Evolutionary conservation across 1,140 invertebrate genomes (phyloP).

Genomic region (Lasioglossum baleicum): DNA sequence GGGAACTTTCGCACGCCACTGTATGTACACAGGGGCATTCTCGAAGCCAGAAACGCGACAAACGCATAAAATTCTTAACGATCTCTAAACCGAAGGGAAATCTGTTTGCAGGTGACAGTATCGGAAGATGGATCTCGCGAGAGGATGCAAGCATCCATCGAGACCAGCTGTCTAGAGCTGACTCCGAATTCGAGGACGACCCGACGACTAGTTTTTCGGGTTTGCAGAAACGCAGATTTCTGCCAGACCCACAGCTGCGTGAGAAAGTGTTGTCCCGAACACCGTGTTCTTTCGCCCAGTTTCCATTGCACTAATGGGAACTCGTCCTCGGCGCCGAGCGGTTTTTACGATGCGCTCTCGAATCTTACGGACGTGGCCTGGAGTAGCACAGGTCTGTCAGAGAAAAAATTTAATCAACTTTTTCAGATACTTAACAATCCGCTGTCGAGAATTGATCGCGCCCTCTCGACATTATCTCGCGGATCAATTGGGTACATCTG

Average conservation of each 20-base stretch:
- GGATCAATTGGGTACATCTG: neutral
- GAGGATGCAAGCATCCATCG: constrained; percentile 24
- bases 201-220: constrained; percentile 30
- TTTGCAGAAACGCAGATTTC: constrained; percentile 44
- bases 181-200: neutral
- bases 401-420: neutral
- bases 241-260: constrained; percentile 55
- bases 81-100: constrained; percentile 6
- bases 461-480: neutral
- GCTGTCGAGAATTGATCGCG: neutral
- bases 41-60: no score
- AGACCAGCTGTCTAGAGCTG: constrained; percentile 51
- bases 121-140: neutral
- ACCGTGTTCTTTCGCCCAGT: neutral
- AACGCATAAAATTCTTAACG: no score
- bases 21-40: no score
- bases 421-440: neutral
- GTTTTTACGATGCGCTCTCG: constrained; percentile 26
- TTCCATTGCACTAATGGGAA: neutral
- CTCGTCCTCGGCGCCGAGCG: neutral
- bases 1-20: no score
- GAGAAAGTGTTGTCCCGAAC: constrained; percentile 64
- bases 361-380: neutral
- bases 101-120: constrained; percentile 44
- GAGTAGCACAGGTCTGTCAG: neutral